Evolutionary conservation across 2,888 invertebrate species (phyloP).

Genomic region (Adelphocoris suturalis): DNA sequence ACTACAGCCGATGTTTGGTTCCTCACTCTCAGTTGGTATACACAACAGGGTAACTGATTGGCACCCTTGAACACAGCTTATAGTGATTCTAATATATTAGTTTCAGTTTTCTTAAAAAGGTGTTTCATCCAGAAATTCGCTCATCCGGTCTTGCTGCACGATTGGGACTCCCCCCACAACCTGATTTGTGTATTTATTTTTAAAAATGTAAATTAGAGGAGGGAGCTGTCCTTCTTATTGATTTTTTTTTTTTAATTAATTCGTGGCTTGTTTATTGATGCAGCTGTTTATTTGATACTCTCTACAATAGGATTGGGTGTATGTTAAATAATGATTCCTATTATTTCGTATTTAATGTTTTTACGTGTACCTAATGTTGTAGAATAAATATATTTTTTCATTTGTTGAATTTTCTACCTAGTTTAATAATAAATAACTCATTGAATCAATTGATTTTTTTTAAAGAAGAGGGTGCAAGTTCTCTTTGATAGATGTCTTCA

Average conservation of each 20-base stretch:
- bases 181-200: no score
- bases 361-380: conserved; percentile 42
- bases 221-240: no score
- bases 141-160: no score
- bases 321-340: conserved; percentile 34
- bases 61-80: no score
- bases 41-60: no score
- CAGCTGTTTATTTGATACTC: not conserved
- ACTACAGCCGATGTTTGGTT: no score
- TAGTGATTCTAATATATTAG: no score
- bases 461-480: conserved; percentile 21
- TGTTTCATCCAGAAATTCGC: no score
- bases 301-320: not conserved
- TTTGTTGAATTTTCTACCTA: conserved; percentile 62
- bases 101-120: no score
- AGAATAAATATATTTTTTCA: conserved; percentile 47
- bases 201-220: no score
- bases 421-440: not conserved
- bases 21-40: no score
- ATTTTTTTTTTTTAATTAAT: not conserved
- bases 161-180: no score
- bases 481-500: not conserved
- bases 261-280: not conserved
- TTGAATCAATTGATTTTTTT: not conserved
- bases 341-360: conserved; percentile 16